Evolutionary conservation across 2,113 vertebrate genomes (phyloP), one percentile per base, ranked within the genome.

Genomic region (Hemiprocne comata): DNA sequence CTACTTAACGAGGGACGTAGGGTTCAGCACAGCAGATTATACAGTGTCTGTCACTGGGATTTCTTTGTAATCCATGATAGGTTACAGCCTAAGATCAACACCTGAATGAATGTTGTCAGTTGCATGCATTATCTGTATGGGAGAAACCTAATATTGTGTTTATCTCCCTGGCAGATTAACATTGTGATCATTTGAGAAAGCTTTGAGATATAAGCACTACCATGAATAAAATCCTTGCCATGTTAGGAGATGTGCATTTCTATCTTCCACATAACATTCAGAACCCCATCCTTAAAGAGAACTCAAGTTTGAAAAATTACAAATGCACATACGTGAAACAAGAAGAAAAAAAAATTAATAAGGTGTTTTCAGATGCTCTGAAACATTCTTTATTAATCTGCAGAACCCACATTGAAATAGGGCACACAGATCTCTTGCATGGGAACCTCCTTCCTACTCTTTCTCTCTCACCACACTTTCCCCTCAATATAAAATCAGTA

Each of bases 361-460:
- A 48, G 46, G 21, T 48, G 19, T 48, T 48, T 48, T 48, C 46
- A 48, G 46, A 48, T 48, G 46, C 11, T 48, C 46, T 48, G 46
- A 48, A 48, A 48, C 46, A 48, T 23, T 21, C 19, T 42, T 42
- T 42, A 10, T 42, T 42, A 87, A 57, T 14, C 67, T 34, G 26
- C 23, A 74, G 71, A 62, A 48, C 44, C 20, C 17, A 14, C 25
- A 44, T 3, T 28, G 72, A 95, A 81, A 48, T 71, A 65, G 50
- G 21, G 42, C 29, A 69, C 55, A 50, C 12, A 0, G 0, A 55
- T 29, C 51, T 28, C 44, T 64, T 8, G 19, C 20, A 23, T 0
- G 0, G 44, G 17, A 8, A 19, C 17, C 55, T n/a, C 64, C 50
- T 34, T 58, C 46, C 61, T 25, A 11, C n/a, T 54, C 50, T 58